Percentiles rank a stretch among this genome's conserved stretches.
phyloP scores from a whole-genome alignment of 2,797 vertebrate genomes.

The Chaunax sp. region DNA sequence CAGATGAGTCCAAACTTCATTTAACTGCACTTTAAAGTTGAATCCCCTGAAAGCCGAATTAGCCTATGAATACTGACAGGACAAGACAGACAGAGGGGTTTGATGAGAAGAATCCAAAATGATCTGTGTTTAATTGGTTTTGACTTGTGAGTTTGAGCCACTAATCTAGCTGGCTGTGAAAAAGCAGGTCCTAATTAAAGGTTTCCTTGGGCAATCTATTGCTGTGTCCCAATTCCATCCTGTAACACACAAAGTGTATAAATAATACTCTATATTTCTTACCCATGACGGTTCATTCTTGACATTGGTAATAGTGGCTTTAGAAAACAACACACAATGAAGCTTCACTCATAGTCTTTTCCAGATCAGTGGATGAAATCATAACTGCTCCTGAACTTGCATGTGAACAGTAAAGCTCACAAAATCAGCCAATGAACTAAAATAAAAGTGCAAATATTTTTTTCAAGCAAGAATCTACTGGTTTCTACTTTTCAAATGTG shows the following conservation, averaged over 20 bases:
- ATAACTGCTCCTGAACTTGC: not conserved
- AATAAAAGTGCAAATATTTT: not conserved
- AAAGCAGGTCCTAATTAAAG: not conserved
- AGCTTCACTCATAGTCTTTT: not conserved
- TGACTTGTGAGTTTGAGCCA: not conserved
- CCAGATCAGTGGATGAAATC: not conserved
- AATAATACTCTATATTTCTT: not conserved
- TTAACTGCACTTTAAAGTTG: conserved; percentile 60
- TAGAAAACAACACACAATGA: not conserved
- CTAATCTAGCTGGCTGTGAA: not conserved
- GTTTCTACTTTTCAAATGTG: not conserved
- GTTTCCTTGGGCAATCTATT: not conserved
- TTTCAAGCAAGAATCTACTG: too few relatives aligned
- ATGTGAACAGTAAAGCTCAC: not conserved
- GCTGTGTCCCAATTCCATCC: not conserved
- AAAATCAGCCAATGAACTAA: too few relatives aligned
- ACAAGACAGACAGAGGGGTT: conserved; percentile 11
- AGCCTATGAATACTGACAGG: conserved; percentile 8
- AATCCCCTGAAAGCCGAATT: conserved; percentile 49
- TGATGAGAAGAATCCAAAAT: conserved; percentile 10
- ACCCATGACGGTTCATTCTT: not conserved
- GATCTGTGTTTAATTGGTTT: not conserved
- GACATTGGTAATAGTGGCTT: not conserved
- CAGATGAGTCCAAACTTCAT: conserved; percentile 59
- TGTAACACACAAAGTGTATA: too few relatives aligned